Base-by-base conservation (phyloP, 2,888 invertebrate species). In the Monoplex corrugatus region DNA sequence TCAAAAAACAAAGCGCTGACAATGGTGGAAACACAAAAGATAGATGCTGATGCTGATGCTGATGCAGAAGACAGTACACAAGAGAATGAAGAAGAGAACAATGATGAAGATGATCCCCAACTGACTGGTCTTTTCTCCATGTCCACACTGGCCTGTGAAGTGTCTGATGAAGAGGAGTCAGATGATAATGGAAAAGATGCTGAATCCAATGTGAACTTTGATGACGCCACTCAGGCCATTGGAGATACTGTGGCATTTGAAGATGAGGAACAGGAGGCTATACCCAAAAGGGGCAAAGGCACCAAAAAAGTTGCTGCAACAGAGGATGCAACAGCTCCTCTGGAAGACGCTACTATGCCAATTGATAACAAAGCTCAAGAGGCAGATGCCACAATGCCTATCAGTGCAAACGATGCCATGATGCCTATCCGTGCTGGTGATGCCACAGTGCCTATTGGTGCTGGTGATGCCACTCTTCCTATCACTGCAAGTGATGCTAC, bases 91-190 rank as follows among this genome's bases (percentile, higher is more conserved):
- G 45, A 63, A 10, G 88, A 63, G 1, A 57, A 72, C 32, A 35
- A 72, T 16, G 88, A 63, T 0, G 80, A 72, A 8, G 45, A 68
- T n/a, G 45, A 83, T 45, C 45, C 82, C 2, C 86, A 93, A 78
- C 89, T 91, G 13, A 91, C 89, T 45, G 90, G 92, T 43, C 85
- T 94, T 82, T 91, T 94, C 86, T 91, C 90, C n/a, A 91, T 91
- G 32, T 92, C 94, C 0, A 94, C 94, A 35, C 89, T 94, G 45
- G 93, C 93, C 28, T 92, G 92, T 91, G 94, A 92, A 75, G 91
- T 89, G 80, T 89, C 85, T 16, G 90, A 90, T 13, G 72, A 72
- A 35, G 89, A 86, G 28, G 87, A 89, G 57, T 85, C 82, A 16
- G 87, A 86, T 2, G 87, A 88, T 19, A 86, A 45, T 32, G 85